These are phyloP conservation scores for Casuarius casuarius DNA, from an alignment of 2,113 vertebrate species.

Conservation along the genomic window DNA sequence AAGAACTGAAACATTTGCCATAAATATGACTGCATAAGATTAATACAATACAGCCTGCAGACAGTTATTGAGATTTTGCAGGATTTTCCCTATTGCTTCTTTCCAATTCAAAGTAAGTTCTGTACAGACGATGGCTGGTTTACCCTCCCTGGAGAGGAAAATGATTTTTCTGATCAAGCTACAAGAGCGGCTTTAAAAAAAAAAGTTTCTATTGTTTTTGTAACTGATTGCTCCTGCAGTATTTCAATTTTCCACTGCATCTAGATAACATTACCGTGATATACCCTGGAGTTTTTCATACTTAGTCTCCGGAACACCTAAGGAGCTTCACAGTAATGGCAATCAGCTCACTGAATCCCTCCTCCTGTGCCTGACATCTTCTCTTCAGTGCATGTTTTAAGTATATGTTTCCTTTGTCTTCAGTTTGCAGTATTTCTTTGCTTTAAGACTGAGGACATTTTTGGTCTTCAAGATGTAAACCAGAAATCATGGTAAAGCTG, in stretches of 20 bases:
- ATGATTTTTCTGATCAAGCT: background rate
- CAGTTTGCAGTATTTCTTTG: background rate
- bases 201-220: background rate
- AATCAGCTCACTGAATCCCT: background rate
- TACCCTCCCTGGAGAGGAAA: background rate
- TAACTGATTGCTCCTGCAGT: background rate
- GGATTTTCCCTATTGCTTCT: background rate
- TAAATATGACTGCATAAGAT: background rate
- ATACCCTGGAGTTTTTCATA: background rate
- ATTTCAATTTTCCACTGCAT: background rate
- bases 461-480: background rate
- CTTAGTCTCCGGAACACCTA: background rate
- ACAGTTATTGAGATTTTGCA: background rate
- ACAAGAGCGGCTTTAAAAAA: background rate
- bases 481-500: background rate
- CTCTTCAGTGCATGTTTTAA: background rate
- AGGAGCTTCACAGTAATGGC: background rate
- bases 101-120: conserved; percentile 2
- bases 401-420: background rate
- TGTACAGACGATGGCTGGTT: background rate
- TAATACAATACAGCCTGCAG: background rate
- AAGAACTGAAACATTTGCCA: background rate
- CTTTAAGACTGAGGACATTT: background rate
- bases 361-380: background rate
- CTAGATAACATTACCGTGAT: background rate